Evolutionary conservation across 2,888 invertebrate species (phyloP).

Genomic region (Chloromyia formosa): DNA sequence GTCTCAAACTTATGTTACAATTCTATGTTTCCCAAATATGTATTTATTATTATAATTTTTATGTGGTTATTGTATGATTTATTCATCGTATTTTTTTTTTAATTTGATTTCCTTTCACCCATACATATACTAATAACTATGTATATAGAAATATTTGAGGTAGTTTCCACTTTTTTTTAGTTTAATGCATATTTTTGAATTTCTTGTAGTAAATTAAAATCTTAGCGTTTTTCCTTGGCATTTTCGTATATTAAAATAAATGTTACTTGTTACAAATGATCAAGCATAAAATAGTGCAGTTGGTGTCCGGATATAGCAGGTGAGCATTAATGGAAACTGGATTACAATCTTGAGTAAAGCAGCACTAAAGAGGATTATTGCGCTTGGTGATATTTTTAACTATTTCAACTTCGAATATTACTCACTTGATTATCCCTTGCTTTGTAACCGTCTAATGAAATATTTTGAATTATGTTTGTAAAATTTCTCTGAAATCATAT

Average conservation of each 20-base stretch:
- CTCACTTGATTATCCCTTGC: slow-evolving; percentile 16
- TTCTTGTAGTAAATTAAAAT: neutral
- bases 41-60: slow-evolving; percentile 20
- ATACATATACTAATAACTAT: slow-evolving; percentile 44
- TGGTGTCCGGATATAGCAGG: slow-evolving; percentile 20
- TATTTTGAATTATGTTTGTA: neutral
- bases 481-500: slow-evolving; percentile 39
- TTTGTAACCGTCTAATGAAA: slow-evolving; percentile 15
- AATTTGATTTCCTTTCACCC: slow-evolving; percentile 33
- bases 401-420: neutral
- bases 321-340: slow-evolving; percentile 29
- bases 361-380: neutral
- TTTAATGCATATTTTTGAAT: slow-evolving; percentile 35
- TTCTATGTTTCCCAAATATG: slow-evolving; percentile 25
- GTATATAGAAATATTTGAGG: slow-evolving; percentile 50
- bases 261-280: neutral
- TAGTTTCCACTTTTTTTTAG: slow-evolving; percentile 48
- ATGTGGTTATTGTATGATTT: slow-evolving; percentile 28
- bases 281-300: slow-evolving; percentile 13
- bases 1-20: slow-evolving; percentile 13
- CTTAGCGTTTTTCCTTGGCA: neutral
- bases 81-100: slow-evolving; percentile 4
- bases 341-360: slow-evolving; percentile 11
- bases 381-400: neutral
- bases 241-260: too few relatives aligned